Evolutionary conservation across 2,113 vertebrate species (phyloP).

Genomic region (Periophthalmus modestus): DNA sequence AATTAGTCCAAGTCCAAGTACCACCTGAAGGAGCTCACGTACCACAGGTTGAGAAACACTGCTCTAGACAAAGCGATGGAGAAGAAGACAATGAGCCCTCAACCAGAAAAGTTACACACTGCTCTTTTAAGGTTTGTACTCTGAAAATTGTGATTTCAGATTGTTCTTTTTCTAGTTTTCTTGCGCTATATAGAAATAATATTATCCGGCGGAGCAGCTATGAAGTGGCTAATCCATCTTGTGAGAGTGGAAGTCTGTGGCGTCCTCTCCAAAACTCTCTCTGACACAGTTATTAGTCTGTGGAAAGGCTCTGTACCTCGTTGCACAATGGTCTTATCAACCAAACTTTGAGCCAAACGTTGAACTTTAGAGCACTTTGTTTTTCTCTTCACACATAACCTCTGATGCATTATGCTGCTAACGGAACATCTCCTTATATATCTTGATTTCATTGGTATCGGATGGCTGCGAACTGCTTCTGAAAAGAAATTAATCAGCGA

Average conservation of each 20-base stretch:
- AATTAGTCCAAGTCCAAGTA: too few species aligned
- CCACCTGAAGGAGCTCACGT: too few species aligned
- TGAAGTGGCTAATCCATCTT: constrained; percentile 38
- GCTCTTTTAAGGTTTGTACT: neutral
- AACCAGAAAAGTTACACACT: too few species aligned
- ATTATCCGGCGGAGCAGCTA: constrained; percentile 8
- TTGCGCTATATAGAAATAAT: constrained; percentile 17
- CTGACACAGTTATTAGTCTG: constrained; percentile 38
- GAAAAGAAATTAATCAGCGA: too few species aligned
- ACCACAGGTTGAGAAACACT: too few species aligned
- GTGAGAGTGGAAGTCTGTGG: constrained; percentile 28
- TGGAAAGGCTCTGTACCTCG: constrained; percentile 24
- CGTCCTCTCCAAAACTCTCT: neutral
- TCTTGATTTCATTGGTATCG: too few species aligned
- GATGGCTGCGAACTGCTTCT: neutral
- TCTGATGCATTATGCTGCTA: constrained; percentile 1
- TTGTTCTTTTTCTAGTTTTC: neutral
- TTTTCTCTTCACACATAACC: constrained; percentile 7
- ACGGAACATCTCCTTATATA: neutral
- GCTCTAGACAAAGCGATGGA: too few species aligned
- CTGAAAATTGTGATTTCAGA: neutral
- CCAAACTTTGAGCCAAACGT: neutral
- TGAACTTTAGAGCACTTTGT: neutral
- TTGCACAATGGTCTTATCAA: constrained; percentile 18
- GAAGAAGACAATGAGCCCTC: too few species aligned